These are phyloP conservation scores for Reinhardtius hippoglossoides DNA, from an alignment of 2,113 vertebrate genomes.

Conservation along the genomic window DNA sequence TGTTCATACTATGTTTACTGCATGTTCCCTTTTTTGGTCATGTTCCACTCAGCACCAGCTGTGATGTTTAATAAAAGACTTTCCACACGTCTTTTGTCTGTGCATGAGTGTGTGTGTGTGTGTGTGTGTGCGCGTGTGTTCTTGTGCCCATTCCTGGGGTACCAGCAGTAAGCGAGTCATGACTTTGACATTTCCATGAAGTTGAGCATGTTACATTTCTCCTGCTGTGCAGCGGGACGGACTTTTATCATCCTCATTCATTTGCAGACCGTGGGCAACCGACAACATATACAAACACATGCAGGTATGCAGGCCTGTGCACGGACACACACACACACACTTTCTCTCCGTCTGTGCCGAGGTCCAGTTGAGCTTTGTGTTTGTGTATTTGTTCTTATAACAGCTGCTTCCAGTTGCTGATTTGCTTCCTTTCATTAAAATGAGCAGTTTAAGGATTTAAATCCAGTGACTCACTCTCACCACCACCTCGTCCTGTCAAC, in stretches of 20 bases:
- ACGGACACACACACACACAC: slow-evolving; percentile 4
- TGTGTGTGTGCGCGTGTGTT: slow-evolving; percentile 16
- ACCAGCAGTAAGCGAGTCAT: slow-evolving; percentile 69
- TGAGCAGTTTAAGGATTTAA: not conserved
- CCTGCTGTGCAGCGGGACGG: slow-evolving; percentile 60
- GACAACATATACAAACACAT: slow-evolving; percentile 48
- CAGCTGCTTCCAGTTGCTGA: not conserved
- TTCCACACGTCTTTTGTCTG: slow-evolving; percentile 61
- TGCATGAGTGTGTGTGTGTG: slow-evolving; percentile 17
- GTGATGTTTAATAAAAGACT: slow-evolving; percentile 69
- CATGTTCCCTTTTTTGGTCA: slow-evolving; percentile 66
- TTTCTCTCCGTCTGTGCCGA: not conserved
- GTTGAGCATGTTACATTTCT: slow-evolving; percentile 56
- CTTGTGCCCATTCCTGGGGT: slow-evolving; percentile 37
- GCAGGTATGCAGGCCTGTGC: slow-evolving; percentile 4
- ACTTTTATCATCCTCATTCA: slow-evolving; percentile 62
- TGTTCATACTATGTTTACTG: slow-evolving; percentile 61
- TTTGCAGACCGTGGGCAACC: slow-evolving; percentile 57
- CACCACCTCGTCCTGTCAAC: not conserved
- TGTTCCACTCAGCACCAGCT: slow-evolving; percentile 66
- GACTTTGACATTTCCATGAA: slow-evolving; percentile 75
- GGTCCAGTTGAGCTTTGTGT: not conserved
- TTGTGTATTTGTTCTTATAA: not conserved
- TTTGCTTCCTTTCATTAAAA: slow-evolving; percentile 1
- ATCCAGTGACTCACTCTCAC: not conserved